These are phyloP conservation scores for Clanis bilineata DNA, from an alignment of 2,888 invertebrate genomes.

Conservation along the genomic window DNA sequence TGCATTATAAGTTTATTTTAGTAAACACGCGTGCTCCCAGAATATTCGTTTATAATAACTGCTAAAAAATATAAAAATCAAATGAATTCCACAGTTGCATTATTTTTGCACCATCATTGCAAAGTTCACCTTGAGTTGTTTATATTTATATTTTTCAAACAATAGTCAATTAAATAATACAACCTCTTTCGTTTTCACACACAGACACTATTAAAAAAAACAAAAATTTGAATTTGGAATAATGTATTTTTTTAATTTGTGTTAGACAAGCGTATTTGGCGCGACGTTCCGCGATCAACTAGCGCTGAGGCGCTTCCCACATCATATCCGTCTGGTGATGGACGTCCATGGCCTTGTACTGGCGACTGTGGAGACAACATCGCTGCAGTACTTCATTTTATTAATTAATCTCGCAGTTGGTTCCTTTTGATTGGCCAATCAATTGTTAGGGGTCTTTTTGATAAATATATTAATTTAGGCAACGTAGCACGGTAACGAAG, in stretches of 20 bases:
- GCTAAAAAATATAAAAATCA: neutral
- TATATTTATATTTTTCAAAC: neutral
- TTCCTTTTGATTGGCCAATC: constrained; percentile 25
- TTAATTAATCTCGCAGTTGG: constrained; percentile 42
- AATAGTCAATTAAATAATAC: neutral
- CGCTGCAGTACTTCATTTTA: constrained; percentile 47
- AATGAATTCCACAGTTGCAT: neutral
- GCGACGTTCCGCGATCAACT: constrained; percentile 46
- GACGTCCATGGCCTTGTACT: constrained; percentile 53
- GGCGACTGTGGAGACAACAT: constrained; percentile 31
- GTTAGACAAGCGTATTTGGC: constrained; percentile 32
- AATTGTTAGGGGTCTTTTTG: neutral
- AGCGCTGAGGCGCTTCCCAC: constrained; percentile 53
- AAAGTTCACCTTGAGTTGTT: neutral
- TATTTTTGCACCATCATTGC: neutral
- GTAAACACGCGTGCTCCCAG: constrained; percentile 28
- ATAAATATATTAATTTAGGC: neutral
- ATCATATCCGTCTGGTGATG: constrained; percentile 50
- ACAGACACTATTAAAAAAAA: neutral
- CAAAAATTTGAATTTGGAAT: neutral
- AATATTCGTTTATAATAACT: neutral
- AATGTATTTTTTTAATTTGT: constrained; percentile 22
- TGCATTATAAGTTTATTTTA: constrained; percentile 43
- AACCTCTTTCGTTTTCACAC: neutral
- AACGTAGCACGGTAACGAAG: too few relatives aligned